Evolutionary conservation across 2,888 invertebrate species (phyloP).

Genomic region (Cheilosia scutellata): DNA sequence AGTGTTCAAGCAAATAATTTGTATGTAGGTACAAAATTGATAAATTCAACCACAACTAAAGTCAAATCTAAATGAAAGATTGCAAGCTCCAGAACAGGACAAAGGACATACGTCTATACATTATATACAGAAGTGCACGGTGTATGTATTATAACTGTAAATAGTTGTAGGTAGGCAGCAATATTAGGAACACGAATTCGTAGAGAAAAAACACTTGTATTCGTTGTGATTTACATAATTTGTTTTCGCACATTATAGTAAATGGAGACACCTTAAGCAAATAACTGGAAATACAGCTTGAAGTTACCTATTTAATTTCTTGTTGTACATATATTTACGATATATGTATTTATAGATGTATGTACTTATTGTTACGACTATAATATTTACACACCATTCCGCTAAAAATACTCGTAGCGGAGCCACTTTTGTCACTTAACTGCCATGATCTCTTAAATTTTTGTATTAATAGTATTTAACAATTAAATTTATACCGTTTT

Average conservation of each 20-base stretch:
- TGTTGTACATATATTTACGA: neutral
- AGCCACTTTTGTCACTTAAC: neutral
- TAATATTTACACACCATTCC: neutral
- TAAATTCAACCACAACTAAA: no score
- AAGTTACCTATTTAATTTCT: constrained; percentile 27
- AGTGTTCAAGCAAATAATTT: no score
- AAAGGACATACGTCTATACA: no score
- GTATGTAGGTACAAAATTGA: no score
- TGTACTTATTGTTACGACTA: neutral
- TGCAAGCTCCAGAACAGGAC: no score
- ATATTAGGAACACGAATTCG: neutral
- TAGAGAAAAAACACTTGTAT: constrained; percentile 8
- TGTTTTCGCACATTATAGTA: constrained; percentile 13
- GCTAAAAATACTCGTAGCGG: neutral
- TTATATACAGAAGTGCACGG: no score
- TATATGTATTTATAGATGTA: neutral
- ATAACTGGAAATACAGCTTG: constrained; percentile 29
- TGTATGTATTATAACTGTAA: no score
- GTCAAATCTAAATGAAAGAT: no score
- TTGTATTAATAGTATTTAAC: neutral
- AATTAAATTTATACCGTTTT: neutral
- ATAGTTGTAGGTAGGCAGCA: neutral
- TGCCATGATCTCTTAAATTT: neutral
- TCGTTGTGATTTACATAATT: constrained; percentile 48
- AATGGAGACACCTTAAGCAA: constrained; percentile 20